These are phyloP conservation scores for Eulemur albifrons DNA, from an alignment of 2,797 vertebrate genomes.

Conservation along the genomic window DNA sequence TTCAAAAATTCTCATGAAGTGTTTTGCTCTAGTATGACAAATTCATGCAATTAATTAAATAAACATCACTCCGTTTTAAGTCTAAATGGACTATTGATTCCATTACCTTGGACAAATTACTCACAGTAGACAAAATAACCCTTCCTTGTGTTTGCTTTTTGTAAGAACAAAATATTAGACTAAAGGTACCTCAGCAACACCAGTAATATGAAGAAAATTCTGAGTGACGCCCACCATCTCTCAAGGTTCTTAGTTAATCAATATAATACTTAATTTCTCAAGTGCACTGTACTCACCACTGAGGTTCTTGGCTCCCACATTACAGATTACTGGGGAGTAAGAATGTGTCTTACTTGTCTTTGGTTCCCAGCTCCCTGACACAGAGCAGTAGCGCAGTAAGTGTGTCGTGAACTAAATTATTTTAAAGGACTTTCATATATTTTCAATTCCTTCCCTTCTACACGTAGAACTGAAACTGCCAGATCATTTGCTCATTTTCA, in stretches of 20 bases:
- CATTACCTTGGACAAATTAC: conserved; percentile 45
- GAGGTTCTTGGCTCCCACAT: background rate
- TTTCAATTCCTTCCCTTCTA: background rate
- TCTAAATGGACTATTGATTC: conserved; percentile 35
- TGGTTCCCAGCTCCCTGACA: background rate
- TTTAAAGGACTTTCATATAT: background rate
- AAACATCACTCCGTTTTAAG: background rate
- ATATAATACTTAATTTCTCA: background rate
- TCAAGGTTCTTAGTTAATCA: background rate
- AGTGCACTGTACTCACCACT: fast-evolving
- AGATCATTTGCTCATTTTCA: background rate
- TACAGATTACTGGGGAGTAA: background rate
- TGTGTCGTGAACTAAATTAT: background rate
- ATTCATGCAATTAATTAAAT: conserved; percentile 49
- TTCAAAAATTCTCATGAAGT: background rate
- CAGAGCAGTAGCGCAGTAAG: background rate
- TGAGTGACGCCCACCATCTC: background rate
- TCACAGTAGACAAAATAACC: conserved; percentile 32
- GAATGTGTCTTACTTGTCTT: background rate
- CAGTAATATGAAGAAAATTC: background rate
- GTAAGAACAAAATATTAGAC: background rate
- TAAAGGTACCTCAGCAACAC: background rate
- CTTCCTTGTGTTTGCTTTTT: background rate
- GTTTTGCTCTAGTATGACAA: conserved; percentile 43
- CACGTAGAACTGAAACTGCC: background rate